Base-by-base conservation (phyloP, 2,113 vertebrate genomes). In the Salminus brasiliensis region DNA sequence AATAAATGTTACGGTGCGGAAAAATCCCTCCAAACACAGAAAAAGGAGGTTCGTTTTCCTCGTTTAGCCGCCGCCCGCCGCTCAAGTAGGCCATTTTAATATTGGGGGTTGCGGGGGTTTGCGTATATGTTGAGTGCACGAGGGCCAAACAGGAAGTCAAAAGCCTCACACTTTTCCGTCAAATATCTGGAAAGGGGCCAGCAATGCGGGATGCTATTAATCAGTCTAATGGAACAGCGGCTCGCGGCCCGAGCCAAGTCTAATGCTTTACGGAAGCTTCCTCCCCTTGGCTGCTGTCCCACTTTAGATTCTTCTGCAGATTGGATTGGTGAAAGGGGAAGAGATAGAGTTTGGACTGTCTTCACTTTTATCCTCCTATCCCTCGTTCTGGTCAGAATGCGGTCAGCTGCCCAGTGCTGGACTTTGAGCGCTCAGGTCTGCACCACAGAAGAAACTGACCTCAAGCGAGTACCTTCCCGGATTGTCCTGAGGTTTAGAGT, bases 221-320 rank as follows among this genome's bases (percentile, higher is more conserved):
- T 83, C 77, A 74, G 79, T 16, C 67, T 83, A 80, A 83, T 83
- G 82, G 82, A 78, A 41, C 77, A 53, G 72, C 47, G 16, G 63
- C 21, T 62, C 55, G 27, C 21, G 23, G 32, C 65, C 49, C 5
- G 32, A 60, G 41, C 81, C 65, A 23, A 16, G 43, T 65, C 27
- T 23, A 45, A 69, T 79, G 74, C 63, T 66, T 43, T 65, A 30
- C 74, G 15, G 45, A 75, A 45, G 59, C 27, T 74, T 21, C 60
- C 34, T 39, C 62, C 71, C 49, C 65, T 75, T 53, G 73, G 49
- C 74, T 25, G 13, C 57, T 53, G n/a, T 23, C 21, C 30, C 68
- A 29, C 18, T 27, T 72, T 32, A 25, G 5, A 5, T 77, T 30
- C 36, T 78, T 18, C 15, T 5, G 55, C 36, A 78, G 1, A 45